Conservation (phyloP, 1,140 invertebrate genomes). For the Pseudachorutes palmiensis region DNA sequence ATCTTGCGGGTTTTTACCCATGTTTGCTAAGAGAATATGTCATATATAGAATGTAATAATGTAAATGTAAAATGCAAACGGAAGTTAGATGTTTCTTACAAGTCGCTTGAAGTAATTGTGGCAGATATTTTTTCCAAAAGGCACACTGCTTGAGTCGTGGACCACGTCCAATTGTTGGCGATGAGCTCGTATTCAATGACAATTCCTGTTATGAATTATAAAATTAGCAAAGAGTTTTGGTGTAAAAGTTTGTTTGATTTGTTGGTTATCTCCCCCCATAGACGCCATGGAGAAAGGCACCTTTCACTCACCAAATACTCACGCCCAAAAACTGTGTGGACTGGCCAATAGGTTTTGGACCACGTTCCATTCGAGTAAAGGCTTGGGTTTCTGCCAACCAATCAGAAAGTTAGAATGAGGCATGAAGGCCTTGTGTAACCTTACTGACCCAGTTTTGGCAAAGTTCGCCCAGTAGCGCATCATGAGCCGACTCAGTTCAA, state of each 20-base stretch:
- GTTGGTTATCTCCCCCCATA: too few species aligned
- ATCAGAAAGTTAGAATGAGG: not conserved
- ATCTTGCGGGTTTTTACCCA: not conserved
- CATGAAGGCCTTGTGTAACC: not conserved
- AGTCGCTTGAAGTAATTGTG: constrained; percentile 69
- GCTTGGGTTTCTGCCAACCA: constrained; percentile 52
- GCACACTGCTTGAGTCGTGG: constrained; percentile 72
- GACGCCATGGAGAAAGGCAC: not conserved
- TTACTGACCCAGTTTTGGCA: constrained; percentile 79
- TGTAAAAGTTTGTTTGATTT: not conserved
- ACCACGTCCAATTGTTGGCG: constrained; percentile 60
- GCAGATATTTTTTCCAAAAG: constrained; percentile 92
- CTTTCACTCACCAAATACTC: constrained; percentile 57
- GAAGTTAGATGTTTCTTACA: constrained; percentile 25
- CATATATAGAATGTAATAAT: too few species aligned
- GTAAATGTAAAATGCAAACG: not conserved
- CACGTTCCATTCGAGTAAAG: constrained; percentile 48
- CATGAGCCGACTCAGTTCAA: constrained; percentile 69
- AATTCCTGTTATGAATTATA: constrained; percentile 23
- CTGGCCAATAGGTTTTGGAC: constrained; percentile 66
- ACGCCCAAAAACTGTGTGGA: constrained; percentile 68
- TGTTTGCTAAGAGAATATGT: not conserved
- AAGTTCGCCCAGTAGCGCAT: constrained; percentile 96
- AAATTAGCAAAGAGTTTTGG: not conserved
- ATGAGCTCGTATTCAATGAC: constrained; percentile 26